Evolutionary conservation across 2,888 invertebrate species (phyloP).

Genomic region (Megastigmus dorsalis): DNA sequence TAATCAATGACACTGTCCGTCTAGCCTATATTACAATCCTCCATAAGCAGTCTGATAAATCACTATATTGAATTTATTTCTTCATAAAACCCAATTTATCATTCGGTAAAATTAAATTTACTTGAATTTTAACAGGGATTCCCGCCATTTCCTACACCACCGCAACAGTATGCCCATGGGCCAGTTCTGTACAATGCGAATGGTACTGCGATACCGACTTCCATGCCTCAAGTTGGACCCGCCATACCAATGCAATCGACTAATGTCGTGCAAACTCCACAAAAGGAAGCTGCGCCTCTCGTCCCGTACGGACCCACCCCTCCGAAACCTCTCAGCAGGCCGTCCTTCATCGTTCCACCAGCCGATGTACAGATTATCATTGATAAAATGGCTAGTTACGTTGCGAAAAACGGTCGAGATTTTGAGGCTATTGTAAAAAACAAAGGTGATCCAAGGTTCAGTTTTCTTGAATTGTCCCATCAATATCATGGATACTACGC

Average conservation of each 20-base stretch:
- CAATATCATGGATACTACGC: slow-evolving; percentile 89
- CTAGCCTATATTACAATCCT: too few species aligned
- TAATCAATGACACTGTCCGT: too few species aligned
- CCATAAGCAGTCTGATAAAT: too few species aligned
- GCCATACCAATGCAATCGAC: slow-evolving; percentile 44
- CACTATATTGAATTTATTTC: too few species aligned
- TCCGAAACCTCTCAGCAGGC: slow-evolving; percentile 73
- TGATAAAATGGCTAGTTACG: slow-evolving; percentile 97
- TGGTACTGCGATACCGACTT: slow-evolving; percentile 62
- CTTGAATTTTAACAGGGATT: slow-evolving; percentile 60
- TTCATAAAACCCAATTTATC: too few species aligned
- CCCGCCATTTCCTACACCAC: slow-evolving; percentile 62
- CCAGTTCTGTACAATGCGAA: slow-evolving; percentile 70
- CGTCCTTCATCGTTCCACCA: slow-evolving; percentile 81
- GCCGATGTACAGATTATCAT: slow-evolving; percentile 90
- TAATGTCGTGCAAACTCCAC: slow-evolving; percentile 43
- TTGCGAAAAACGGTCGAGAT: slow-evolving; percentile 94
- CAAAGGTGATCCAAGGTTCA: slow-evolving; percentile 90
- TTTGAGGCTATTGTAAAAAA: slow-evolving; percentile 92
- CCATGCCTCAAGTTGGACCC: slow-evolving; percentile 37
- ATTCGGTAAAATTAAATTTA: not conserved
- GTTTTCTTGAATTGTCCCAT: slow-evolving; percentile 87
- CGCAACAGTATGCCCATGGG: slow-evolving; percentile 71
- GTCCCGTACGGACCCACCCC: slow-evolving; percentile 70
- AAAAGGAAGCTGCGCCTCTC: slow-evolving; percentile 64